A percentile compares a stretch with the other conserved stretches of the same genome.
Evolutionary conservation across 2,797 vertebrate genomes (phyloP).

Genomic region (Hypotaenidia philippensis): DNA sequence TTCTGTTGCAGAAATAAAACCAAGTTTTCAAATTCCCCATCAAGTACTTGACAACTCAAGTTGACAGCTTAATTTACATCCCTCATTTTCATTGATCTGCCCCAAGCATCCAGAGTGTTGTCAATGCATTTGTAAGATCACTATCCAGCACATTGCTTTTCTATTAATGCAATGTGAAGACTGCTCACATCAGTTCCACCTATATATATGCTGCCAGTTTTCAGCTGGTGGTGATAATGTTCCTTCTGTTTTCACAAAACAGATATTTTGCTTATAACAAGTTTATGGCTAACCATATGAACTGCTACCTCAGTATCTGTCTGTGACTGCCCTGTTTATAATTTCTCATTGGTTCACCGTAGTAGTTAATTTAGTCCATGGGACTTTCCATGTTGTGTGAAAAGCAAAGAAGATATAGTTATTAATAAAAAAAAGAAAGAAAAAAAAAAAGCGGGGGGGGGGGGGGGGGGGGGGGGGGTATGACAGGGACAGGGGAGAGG

Average conservation of each 20-base stretch:
- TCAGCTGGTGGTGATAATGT: neutral
- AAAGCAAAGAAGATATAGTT: neutral
- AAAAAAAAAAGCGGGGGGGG: no score
- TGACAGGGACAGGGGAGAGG: no score
- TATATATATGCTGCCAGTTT: neutral
- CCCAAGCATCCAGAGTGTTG: neutral
- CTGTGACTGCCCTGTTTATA: neutral
- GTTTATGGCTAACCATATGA: neutral
- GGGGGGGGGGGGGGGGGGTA: no score
- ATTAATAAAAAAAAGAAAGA: neutral
- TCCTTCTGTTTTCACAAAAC: neutral
- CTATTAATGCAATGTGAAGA: neutral
- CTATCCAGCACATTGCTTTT: neutral
- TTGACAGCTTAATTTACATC: neutral
- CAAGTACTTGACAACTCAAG: neutral
- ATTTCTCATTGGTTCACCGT: neutral
- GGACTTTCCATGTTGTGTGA: neutral
- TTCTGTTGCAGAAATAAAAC: neutral
- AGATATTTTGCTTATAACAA: neutral
- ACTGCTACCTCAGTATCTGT: neutral
- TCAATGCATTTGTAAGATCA: neutral
- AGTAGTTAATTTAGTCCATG: neutral
- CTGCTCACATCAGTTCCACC: neutral
- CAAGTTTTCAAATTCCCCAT: neutral
- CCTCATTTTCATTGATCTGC: neutral